These are phyloP conservation scores for Kuschelorhynchus macadamiae DNA, from an alignment of 2,888 invertebrate genomes.

Conservation along the genomic window DNA sequence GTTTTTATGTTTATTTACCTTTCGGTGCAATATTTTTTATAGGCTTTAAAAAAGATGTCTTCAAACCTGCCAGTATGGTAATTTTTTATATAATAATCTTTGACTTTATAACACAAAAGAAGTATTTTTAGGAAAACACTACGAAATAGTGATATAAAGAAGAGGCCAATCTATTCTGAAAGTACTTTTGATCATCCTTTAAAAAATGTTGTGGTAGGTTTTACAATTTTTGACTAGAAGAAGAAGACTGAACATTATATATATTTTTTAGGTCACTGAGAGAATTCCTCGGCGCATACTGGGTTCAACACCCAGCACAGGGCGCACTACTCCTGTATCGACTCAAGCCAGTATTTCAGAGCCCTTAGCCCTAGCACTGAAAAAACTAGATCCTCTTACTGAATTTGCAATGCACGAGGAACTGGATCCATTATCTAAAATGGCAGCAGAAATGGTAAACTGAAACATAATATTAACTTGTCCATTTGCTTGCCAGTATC, in stretches of 20 bases:
- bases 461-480: slow-evolving; percentile 1
- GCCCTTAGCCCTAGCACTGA: slow-evolving; percentile 73
- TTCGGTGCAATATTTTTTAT: no score
- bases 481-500: neutral
- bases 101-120: neutral
- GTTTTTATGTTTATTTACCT: no score
- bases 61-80: slow-evolving; percentile 30
- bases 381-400: slow-evolving; percentile 82
- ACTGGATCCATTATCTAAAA: slow-evolving; percentile 77
- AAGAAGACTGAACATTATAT: no score
- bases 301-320: slow-evolving; percentile 69
- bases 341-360: slow-evolving; percentile 69
- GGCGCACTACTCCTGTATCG: slow-evolving; percentile 70
- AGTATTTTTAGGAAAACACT: slow-evolving; percentile 56
- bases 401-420: slow-evolving; percentile 76
- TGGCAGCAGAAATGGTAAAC: slow-evolving; percentile 72
- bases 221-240: neutral
- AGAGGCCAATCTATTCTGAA: slow-evolving; percentile 29
- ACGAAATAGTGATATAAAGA: slow-evolving; percentile 45
- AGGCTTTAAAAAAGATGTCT: slow-evolving; percentile 19
- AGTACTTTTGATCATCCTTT: slow-evolving; percentile 72
- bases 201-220: slow-evolving; percentile 71
- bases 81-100: neutral
- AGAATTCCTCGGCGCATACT: slow-evolving; percentile 71
- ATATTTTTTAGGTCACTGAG: slow-evolving; percentile 70